phyloP scores from a whole-genome alignment of 2,797 vertebrate genomes.

The Pseudomugil gertrudae region DNA sequence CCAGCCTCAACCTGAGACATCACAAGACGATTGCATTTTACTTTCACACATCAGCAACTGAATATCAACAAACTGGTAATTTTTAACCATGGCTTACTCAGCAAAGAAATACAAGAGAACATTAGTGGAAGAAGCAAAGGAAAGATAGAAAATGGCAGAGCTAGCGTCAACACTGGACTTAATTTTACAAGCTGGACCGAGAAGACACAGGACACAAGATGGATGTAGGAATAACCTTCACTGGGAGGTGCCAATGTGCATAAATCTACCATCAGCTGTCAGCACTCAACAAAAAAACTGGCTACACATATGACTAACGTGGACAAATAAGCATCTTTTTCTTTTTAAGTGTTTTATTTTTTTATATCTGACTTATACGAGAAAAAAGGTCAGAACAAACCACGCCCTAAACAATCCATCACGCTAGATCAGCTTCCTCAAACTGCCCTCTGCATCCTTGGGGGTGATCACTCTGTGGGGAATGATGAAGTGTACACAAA shows the following conservation, averaged over 20 bases:
- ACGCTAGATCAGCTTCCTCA: slow-evolving; percentile 30
- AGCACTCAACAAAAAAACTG: background rate
- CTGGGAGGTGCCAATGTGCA: background rate
- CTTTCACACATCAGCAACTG: background rate
- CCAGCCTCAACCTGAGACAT: background rate
- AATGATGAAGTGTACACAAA: slow-evolving; percentile 23
- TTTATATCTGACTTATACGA: background rate
- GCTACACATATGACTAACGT: background rate
- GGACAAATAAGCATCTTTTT: slow-evolving; percentile 3
- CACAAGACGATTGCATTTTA: too few relatives aligned
- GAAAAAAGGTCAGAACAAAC: slow-evolving; percentile 28
- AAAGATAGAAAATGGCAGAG: too few relatives aligned
- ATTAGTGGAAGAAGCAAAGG: background rate
- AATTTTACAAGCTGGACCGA: too few relatives aligned
- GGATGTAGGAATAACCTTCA: background rate
- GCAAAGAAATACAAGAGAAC: background rate
- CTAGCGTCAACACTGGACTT: too few relatives aligned
- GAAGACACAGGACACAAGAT: too few relatives aligned
- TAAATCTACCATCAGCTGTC: background rate
- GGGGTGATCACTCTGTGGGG: slow-evolving; percentile 37
- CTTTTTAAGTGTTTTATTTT: background rate
- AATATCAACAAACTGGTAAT: background rate
- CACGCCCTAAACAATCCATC: slow-evolving; percentile 46
- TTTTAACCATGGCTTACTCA: background rate
- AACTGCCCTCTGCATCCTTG: slow-evolving; percentile 33